Evolutionary conservation across 2,888 invertebrate genomes (phyloP), one percentile per base, ranked within the genome.

Genomic region (Drosophila meridiana): DNA sequence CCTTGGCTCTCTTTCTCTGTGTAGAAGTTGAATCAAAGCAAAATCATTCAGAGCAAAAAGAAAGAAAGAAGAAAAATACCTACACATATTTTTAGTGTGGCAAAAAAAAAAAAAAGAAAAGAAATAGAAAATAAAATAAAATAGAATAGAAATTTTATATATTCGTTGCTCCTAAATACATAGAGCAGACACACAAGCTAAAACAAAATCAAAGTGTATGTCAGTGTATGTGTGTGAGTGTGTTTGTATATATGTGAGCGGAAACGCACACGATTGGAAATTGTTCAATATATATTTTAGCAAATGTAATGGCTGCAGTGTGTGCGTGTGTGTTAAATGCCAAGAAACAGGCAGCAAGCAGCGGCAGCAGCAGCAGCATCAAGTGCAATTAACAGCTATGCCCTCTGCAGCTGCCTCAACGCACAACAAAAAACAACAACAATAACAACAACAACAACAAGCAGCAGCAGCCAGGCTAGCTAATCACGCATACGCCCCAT

Each of bases 151-250:
- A 82, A 82, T 82, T 84, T 80, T 80, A 87, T 83, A 83, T 86
- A 87, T 87, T 87, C 87, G 76, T 88, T 86, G 84, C 76, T 86
- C 81, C 87, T 80, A 84, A 87, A 84, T 67, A 81, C 76, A 82
- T 69, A 78, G 66, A 73, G 61, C 58, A 65, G 40, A 52, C 71
- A 58, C 28, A 34, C 67, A 47, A 69, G 61, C 78, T 59, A 66
- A 59, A 57, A 38, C 40, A 28, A 42, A 72, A n/a, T 56, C 60
- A 72, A 66, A 71, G 59, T 56, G 56, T 57, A 9, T 56, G 40
- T 40, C 59, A 40, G 50, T 67, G 52, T 48, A 40, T 64, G 63
- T 60, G 57, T 58, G 56, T 58, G 59, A 70, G 66, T 68, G 47
- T 73, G 75, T 63, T 67, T 78, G 66, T 70, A 34, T 45, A 58